phyloP scores from a whole-genome alignment of 2,113 vertebrate species.

The Mirza zaza region DNA sequence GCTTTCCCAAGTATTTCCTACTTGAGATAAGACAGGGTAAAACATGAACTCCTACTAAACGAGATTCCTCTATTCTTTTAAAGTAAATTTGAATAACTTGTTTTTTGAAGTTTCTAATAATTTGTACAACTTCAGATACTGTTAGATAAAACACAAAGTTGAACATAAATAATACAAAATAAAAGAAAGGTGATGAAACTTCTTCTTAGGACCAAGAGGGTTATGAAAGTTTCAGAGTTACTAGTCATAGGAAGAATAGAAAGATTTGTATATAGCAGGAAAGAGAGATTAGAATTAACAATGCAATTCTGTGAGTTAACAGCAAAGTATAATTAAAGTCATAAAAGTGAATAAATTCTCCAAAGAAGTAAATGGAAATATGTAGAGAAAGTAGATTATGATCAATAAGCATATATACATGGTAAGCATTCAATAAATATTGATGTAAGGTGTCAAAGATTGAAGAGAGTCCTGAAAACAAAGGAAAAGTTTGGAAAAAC shows the following conservation, averaged over 20 bases:
- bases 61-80: neutral
- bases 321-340: neutral
- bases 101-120: slow-evolving; percentile 23
- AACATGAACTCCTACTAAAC: neutral
- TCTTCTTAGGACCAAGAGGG: neutral
- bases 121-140: neutral
- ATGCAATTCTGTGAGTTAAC: neutral
- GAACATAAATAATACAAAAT: neutral
- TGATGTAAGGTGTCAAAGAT: neutral
- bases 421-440: neutral
- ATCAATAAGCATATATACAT: neutral
- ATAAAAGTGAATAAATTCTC: neutral
- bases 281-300: neutral
- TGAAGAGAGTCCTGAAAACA: neutral
- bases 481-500: neutral
- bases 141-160: neutral
- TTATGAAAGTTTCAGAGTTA: neutral
- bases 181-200: neutral
- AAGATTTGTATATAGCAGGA: neutral
- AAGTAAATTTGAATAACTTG: neutral
- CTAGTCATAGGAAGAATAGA: neutral
- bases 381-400: neutral
- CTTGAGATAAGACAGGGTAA: neutral
- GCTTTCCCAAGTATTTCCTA: neutral
- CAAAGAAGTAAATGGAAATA: neutral